Percentiles rank a stretch among this genome's conserved stretches.
phyloP scores from a whole-genome alignment of 2,888 invertebrate genomes.

The Dromius quadrimaculatus region DNA sequence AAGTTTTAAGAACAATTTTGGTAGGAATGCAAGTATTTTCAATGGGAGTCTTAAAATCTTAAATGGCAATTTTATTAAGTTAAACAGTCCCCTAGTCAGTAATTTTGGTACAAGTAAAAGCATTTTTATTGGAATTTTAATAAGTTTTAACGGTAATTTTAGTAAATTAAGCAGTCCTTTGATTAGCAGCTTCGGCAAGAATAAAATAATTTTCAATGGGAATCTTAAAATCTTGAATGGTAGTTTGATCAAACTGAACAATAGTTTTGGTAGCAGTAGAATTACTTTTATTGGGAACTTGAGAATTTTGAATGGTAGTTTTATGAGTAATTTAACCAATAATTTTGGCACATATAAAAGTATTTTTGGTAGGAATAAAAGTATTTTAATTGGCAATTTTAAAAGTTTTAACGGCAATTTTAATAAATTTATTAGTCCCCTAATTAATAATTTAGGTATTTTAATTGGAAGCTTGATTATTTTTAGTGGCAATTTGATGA shows the following conservation, averaged over 20 bases:
- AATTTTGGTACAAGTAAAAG: not conserved
- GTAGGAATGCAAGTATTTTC: not conserved
- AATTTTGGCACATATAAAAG: not conserved
- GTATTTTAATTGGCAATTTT: not conserved
- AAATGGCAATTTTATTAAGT: not conserved
- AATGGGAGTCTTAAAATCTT: not conserved
- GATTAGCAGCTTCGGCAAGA: not conserved
- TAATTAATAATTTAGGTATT: not conserved
- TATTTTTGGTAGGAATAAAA: not conserved
- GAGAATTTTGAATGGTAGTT: not conserved
- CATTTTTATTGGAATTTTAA: not conserved
- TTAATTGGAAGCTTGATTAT: not conserved
- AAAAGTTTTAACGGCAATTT: constrained; percentile 24
- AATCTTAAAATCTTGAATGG: not conserved
- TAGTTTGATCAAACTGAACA: not conserved
- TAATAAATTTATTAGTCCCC: not conserved
- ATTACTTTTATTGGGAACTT: constrained; percentile 1
- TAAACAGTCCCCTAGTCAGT: too few relatives aligned
- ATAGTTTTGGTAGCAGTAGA: not conserved
- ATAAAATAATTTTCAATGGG: not conserved
- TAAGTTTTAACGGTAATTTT: not conserved
- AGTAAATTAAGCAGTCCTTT: not conserved
- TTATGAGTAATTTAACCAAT: not conserved
- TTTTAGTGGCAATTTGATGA: not conserved
- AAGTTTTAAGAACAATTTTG: not conserved